These are phyloP conservation scores for Gallirallus australis DNA, from an alignment of 2,797 vertebrate genomes.

Conservation along the genomic window DNA sequence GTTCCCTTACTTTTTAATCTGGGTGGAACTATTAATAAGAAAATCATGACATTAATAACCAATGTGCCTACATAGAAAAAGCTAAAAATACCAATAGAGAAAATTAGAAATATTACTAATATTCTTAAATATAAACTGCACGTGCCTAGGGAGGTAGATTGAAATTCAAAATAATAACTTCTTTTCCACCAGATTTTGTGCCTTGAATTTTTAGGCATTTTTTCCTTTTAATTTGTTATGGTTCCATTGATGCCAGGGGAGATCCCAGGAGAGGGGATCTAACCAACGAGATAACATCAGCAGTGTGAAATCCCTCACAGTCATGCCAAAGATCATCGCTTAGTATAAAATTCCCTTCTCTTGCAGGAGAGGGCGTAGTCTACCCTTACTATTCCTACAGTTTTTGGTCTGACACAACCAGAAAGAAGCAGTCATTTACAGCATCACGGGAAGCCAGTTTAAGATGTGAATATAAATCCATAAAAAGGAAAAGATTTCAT, in stretches of 20 bases:
- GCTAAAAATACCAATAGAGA: background rate
- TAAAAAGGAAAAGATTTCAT: background rate
- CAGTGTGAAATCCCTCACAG: background rate
- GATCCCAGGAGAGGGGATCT: background rate
- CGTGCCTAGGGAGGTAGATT: background rate
- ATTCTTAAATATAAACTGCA: background rate
- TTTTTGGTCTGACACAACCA: background rate
- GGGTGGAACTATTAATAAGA: background rate
- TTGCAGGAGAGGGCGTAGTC: conserved; percentile 17
- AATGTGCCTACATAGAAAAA: background rate
- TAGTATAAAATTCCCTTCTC: background rate
- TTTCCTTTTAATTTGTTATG: background rate
- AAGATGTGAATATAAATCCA: background rate
- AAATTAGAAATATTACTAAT: background rate
- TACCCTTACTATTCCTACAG: background rate
- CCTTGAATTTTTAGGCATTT: background rate
- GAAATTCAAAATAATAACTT: background rate
- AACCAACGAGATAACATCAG: background rate
- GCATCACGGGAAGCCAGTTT: background rate
- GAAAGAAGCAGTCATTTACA: background rate
- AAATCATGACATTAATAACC: background rate
- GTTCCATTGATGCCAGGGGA: background rate
- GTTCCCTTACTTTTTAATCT: background rate
- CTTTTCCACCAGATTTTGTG: background rate
- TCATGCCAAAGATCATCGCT: accelerated